These are phyloP conservation scores for Drosophila malerkotliana DNA, from an alignment of 1,140 invertebrate species.

Conservation along the genomic window DNA sequence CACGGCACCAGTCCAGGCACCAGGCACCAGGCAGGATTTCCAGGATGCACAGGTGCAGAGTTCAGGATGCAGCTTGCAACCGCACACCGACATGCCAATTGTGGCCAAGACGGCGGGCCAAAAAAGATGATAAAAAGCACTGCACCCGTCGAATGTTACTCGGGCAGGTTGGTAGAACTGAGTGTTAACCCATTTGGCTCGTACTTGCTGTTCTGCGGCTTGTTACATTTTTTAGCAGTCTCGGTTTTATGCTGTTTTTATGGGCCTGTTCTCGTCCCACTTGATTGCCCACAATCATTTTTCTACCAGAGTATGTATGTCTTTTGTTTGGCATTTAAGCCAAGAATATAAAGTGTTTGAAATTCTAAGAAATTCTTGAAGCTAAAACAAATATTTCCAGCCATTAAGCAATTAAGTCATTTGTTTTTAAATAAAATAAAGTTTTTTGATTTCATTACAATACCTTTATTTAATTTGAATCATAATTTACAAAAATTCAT, in stretches of 20 bases:
- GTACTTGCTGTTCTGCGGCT: conserved; percentile 35
- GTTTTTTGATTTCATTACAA: neutral
- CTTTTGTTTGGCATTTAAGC: neutral
- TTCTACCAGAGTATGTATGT: neutral
- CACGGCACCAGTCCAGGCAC: conserved; percentile 35
- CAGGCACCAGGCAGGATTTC: neutral
- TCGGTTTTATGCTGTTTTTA: conserved; percentile 22
- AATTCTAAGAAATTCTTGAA: no score
- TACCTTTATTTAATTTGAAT: conserved; percentile 20
- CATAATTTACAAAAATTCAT: conserved; percentile 19
- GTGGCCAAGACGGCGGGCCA: conserved; percentile 61
- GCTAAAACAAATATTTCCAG: no score
- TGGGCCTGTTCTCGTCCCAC: conserved; percentile 1
- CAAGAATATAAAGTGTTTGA: neutral
- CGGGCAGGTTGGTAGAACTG: conserved; percentile 21
- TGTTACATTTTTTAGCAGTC: conserved; percentile 51
- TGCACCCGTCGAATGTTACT: conserved; percentile 42
- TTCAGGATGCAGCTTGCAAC: conserved; percentile 23
- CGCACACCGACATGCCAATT: conserved; percentile 70
- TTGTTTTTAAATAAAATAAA: neutral
- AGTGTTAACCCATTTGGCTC: conserved; percentile 39
- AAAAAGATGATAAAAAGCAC: conserved; percentile 47
- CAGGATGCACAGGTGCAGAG: neutral
- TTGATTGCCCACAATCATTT: conserved; percentile 53
- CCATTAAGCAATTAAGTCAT: neutral